phyloP scores from a whole-genome alignment of 1,140 invertebrate genomes.

The Caenorhabditis briggsae region DNA sequence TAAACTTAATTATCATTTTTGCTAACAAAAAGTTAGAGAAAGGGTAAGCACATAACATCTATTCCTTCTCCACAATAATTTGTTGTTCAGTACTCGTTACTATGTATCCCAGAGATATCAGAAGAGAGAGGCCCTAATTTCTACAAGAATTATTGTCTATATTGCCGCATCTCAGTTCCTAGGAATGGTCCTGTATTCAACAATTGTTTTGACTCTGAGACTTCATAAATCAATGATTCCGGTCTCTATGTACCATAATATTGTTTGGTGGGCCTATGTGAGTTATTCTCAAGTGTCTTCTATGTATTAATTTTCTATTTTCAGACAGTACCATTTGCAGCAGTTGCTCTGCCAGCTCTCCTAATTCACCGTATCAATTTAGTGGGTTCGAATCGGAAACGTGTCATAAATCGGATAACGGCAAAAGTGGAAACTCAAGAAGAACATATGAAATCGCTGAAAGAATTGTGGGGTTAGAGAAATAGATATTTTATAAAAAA shows the following conservation, averaged over 20 bases:
- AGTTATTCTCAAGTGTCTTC: background rate
- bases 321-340: conserved; percentile 39
- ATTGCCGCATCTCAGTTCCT: conserved; percentile 19
- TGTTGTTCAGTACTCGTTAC: conserved; percentile 25
- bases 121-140: conserved; percentile 11
- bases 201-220: conserved; percentile 15
- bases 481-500: background rate
- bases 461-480: conserved; percentile 27
- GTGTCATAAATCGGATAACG: conserved; percentile 40
- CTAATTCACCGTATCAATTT: conserved; percentile 35
- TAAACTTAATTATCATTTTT: conserved; percentile 22
- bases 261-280: conserved; percentile 42
- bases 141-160: conserved; percentile 21
- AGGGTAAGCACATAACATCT: background rate
- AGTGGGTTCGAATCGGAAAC: conserved; percentile 47
- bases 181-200: conserved; percentile 8
- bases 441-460: conserved; percentile 41
- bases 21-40: conserved; percentile 24
- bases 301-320: background rate
- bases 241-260: conserved; percentile 26
- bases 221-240: conserved; percentile 38
- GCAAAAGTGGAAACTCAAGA: conserved; percentile 47
- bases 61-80: background rate
- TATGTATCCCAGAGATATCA: conserved; percentile 14
- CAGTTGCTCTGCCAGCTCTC: conserved; percentile 11